These are phyloP conservation scores for Coelinius sp. DNA, from an alignment of 2,888 invertebrate species.

Conservation along the genomic window DNA sequence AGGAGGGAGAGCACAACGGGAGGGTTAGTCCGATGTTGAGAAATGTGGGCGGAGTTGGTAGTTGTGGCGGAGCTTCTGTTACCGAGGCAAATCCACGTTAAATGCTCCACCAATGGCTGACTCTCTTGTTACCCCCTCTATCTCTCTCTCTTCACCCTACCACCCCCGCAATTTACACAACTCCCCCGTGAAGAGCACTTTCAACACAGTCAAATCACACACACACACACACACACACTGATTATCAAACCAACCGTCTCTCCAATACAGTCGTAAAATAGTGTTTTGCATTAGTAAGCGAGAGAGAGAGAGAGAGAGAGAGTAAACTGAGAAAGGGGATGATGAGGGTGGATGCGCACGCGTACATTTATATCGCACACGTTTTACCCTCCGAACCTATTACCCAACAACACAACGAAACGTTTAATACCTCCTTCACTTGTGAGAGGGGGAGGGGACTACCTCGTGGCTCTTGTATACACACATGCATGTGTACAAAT, in stretches of 20 bases:
- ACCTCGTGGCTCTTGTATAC: not conserved
- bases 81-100: slow-evolving; percentile 21
- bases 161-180: not conserved
- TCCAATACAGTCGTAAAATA: not conserved
- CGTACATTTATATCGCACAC: slow-evolving; percentile 32
- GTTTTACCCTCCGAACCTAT: slow-evolving; percentile 2
- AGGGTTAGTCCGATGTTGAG: slow-evolving; percentile 9
- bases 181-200: not conserved
- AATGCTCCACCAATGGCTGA: not conserved
- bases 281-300: not conserved
- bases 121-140: too few relatives aligned
- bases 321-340: slow-evolving; percentile 3
- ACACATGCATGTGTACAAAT: not conserved
- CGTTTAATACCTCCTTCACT: not conserved
- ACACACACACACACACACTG: not conserved
- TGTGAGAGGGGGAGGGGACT: not conserved
- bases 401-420: not conserved
- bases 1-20: slow-evolving; percentile 12
- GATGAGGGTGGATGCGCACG: slow-evolving; percentile 25
- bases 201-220: not conserved
- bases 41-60: slow-evolving; percentile 23
- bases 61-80: slow-evolving; percentile 22
- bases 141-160: not conserved
- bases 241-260: not conserved
- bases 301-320: not conserved